Base-by-base conservation (phyloP, 2,113 vertebrate species). In the Microtus richardsoni region DNA sequence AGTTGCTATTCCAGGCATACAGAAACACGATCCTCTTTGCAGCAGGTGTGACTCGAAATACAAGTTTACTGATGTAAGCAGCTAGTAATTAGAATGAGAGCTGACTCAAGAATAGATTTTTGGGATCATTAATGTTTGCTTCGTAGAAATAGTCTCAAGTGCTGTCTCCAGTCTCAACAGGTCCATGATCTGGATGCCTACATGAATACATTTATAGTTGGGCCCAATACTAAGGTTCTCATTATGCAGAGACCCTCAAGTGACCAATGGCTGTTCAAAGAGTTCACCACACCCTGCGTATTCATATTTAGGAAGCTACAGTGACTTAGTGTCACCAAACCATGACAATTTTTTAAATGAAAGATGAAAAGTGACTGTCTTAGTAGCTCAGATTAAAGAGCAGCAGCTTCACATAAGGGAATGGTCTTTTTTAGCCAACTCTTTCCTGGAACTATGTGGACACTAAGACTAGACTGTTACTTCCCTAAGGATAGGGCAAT, bases 1-100 rank as follows among this genome's bases (percentile, higher is more conserved):
- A 95, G 88, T 73, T 85, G 89, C 95, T 93, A 80, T 92, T 95
- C 88, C 77, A 74, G 39, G 88, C 83, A 94, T 74, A 89, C 91
- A 91, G 95, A 89, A 94, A 96, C 68, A 91, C 47, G 89, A 96
- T 95, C 73, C 49, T 93, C 60, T 95, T 92, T 96, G 89, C 91
- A 96, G 96, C 97, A 97, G 93, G 95, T 97, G 95, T 95, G 78
- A 91, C 85, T 70, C 95, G 96, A 97, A 94, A 96, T 96, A 93
- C 77, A 97, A 91, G 73, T 95, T 92, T 94, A 95, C 94, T 96
- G 95, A 96, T 94, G 91, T 86, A 96, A 97, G 83, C 64, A 89
- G 89, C 94, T 96, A 97, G 96, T 97, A 97, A 96, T 94, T 94
- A 79, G 91, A 97, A 93, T 96, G 83, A 93, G 80, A 95, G 83